Evolutionary conservation across 2,113 vertebrate genomes (phyloP), one percentile per base, ranked within the genome.

Genomic region (Fukomys damarensis): DNA sequence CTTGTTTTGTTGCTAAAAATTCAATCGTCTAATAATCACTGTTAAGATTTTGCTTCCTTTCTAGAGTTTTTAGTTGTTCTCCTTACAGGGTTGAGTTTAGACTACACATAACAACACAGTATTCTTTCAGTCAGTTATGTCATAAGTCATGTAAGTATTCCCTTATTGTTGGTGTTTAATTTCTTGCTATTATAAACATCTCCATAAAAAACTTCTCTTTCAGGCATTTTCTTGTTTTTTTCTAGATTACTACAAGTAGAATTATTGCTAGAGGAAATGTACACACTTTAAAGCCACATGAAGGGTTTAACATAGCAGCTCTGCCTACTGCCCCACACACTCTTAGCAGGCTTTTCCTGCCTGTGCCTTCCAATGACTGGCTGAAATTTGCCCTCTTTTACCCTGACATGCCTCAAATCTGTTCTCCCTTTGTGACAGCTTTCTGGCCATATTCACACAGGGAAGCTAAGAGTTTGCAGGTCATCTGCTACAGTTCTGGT

Each of bases 401-500:
- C n/a, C 74, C 79, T 80, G 6, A 32, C 41, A 68, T 54, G 10
- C n/a, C 86, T 35, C 49, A 13, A 10, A 22, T 38, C 26, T 13
- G 5, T n/a, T 77, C n/a, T 76, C 2, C 17, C 59, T 76, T 76
- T 3, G 9, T 22, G 38, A 19, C 49, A 52, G 22, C 49, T 43
- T 82, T 26, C 1, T 22, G 14, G 16, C 41, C 59, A 6, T 10
- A 1, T 59, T 85, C 66, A 63, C 24, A 3, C 38, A 38, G 41
- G 43, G 59, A 89, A 22, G n/a, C 43, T 46, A 16, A 83, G 90
- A 49, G 35, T 79, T 32, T 63, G 38, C 63, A 41, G 28, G n/a
- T 54, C 11, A 8, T 2, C 17, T 3, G 0, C 43, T 84, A 17
- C 5, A 2, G 28, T 1, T 35, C 35, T 38, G 10, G 5, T 12